Evolutionary conservation across 2,797 vertebrate genomes (phyloP), one percentile per base, ranked within the genome.

Genomic region (Danio tinwini): DNA sequence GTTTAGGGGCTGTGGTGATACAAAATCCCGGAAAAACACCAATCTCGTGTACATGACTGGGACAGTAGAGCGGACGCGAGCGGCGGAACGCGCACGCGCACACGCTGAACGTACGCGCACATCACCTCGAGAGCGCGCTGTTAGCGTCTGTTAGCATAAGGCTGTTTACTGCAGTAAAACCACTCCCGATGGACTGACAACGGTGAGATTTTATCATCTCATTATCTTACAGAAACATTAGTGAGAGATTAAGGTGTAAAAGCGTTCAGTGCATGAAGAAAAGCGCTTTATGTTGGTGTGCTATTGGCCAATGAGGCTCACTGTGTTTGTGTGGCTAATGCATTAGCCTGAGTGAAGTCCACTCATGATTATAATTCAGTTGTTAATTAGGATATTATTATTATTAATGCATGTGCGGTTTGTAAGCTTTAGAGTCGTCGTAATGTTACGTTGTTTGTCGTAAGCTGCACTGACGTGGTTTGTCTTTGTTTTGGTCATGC

Each of bases 241-340:
- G 0, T 3, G 0, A 3, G 7, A 37, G 4, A 29, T 37, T 8
- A 37, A 1, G 11, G 0, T 11, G 16, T 11, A 11, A 17, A 11
- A 44, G 19, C 40, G 37, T 6, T 3, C 11, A 44, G 6, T 62
- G 45, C 67, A 2, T 10, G 14, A 44, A 56, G 1, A 4, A 0
- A 14, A 5, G 7, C 7, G 5, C 5, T 5, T 61, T 16, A 5
- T 11, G 10, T 45, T 3, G 6, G 39, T 47, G 19, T 47, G 49
- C 9, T 2, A 47, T 17, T 19, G 58, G 37, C 16, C 53, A 69
- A 4, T n/a, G 64, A 61, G n/a, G 55, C 45, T 78, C 14, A 4
- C 17, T 9, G 45, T 78, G 77, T 80, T 72, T 80, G 68, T 56
- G 11, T 11, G 55, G 77, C 68, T 79, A 63, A 62, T 17, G 6